Conservation (phyloP, 2,888 invertebrate genomes). For the Homarus gammarus region DNA sequence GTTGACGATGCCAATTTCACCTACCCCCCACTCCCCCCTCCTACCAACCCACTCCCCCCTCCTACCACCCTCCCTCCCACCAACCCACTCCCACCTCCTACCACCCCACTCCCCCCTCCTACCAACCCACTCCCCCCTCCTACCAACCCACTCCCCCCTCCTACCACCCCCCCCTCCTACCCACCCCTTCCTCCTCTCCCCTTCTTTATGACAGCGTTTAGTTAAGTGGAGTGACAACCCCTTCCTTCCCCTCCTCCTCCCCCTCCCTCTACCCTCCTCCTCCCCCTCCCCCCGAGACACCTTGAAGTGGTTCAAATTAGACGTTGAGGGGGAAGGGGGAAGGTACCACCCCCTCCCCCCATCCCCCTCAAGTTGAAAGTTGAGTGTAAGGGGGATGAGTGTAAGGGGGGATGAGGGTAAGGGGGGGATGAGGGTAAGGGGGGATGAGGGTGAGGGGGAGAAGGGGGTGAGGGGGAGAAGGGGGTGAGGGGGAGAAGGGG, state of each 20-base stretch:
- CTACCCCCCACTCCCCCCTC: too few relatives aligned
- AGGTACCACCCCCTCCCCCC: neutral
- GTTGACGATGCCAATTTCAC: slow-evolving; percentile 13
- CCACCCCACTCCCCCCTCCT: too few relatives aligned
- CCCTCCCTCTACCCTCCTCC: neutral
- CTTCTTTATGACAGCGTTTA: slow-evolving; percentile 31
- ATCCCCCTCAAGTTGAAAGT: neutral
- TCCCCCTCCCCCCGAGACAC: neutral
- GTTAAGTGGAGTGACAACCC: neutral
- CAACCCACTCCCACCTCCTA: neutral
- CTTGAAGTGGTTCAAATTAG: slow-evolving; percentile 39
- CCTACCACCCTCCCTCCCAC: neutral
- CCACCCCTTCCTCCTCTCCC: neutral
- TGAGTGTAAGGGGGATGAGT: too few relatives aligned
- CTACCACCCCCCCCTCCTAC: neutral
- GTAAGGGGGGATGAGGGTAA: neutral
- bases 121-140: too few relatives aligned
- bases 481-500: too few relatives aligned
- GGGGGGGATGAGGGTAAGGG: neutral
- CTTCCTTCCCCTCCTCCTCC: neutral
- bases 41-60: neutral
- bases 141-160: too few relatives aligned
- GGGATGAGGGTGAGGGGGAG: too few relatives aligned
- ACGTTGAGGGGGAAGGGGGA: neutral
- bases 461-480: too few relatives aligned